Evolutionary conservation across 2,113 vertebrate species (phyloP).

Genomic region (Rattus rattus): DNA sequence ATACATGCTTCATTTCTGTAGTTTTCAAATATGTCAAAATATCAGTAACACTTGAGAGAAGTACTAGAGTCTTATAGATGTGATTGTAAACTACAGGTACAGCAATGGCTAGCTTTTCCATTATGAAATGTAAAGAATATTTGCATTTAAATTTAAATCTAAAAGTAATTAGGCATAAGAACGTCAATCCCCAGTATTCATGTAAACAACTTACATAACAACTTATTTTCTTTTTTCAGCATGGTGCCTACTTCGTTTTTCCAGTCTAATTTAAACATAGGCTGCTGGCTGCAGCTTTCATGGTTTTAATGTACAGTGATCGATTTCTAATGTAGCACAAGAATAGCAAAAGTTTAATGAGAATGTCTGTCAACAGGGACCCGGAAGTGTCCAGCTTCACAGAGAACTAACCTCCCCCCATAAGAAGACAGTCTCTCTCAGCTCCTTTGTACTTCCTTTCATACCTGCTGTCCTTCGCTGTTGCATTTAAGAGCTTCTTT

Average conservation of each 20-base stretch:
- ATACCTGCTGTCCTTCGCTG: background rate
- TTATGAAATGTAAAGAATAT: background rate
- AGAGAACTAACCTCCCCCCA: slow-evolving; percentile 45
- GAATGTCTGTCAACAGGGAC: background rate
- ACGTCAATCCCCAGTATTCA: background rate
- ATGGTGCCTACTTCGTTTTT: slow-evolving; percentile 5
- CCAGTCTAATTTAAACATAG: slow-evolving; percentile 33
- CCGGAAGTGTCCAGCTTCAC: background rate
- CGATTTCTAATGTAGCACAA: slow-evolving; percentile 39
- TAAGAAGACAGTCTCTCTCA: slow-evolving; percentile 44
- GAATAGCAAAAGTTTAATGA: background rate
- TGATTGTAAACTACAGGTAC: slow-evolving; percentile 12
- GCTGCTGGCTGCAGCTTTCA: background rate
- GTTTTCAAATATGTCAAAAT: background rate
- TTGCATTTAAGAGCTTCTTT: background rate
- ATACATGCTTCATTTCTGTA: background rate
- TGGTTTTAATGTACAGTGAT: background rate
- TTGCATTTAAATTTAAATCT: slow-evolving; percentile 34
- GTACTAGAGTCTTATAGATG: background rate
- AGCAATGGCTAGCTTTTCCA: background rate
- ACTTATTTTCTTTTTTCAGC: background rate
- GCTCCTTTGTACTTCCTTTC: slow-evolving; percentile 50
- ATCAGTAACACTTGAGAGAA: background rate
- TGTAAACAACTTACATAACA: background rate
- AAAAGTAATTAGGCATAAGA: background rate